phyloP scores from a whole-genome alignment of 2,888 invertebrate genomes.

The Leptinotarsa peninsularis region DNA sequence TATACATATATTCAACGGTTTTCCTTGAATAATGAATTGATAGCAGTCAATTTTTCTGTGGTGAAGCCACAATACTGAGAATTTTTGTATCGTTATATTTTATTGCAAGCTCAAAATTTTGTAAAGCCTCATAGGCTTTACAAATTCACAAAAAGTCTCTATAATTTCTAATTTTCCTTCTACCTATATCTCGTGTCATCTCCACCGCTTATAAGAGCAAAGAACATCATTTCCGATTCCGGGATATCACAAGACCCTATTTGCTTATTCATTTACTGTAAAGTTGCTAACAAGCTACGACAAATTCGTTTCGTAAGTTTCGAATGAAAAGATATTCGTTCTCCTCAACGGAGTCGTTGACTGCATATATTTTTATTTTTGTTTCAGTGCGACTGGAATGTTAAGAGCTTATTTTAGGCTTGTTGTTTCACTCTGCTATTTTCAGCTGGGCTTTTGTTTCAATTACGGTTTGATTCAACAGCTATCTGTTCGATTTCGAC shows the following conservation, averaged over 20 bases:
- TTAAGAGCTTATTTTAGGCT: constrained; percentile 14
- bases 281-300: neutral
- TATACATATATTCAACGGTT: too few species aligned
- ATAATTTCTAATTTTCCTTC: too few species aligned
- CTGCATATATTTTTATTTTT: neutral
- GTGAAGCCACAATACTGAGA: too few species aligned
- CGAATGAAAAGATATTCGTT: neutral
- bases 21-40: too few species aligned
- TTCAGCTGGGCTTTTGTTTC: constrained; percentile 6
- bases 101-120: too few species aligned
- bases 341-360: neutral
- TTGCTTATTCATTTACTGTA: neutral
- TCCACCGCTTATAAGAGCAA: too few species aligned
- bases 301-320: neutral
- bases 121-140: too few species aligned
- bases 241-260: neutral
- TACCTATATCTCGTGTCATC: too few species aligned
- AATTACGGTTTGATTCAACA: neutral
- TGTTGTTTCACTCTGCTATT: constrained; percentile 5
- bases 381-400: constrained; percentile 7
- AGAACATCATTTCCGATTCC: neutral
- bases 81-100: too few species aligned
- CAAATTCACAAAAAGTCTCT: too few species aligned
- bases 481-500: neutral
- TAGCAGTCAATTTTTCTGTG: too few species aligned